Evolutionary conservation across 1,140 invertebrate genomes (phyloP).

Genomic region (Neomicropteryx cornuta): DNA sequence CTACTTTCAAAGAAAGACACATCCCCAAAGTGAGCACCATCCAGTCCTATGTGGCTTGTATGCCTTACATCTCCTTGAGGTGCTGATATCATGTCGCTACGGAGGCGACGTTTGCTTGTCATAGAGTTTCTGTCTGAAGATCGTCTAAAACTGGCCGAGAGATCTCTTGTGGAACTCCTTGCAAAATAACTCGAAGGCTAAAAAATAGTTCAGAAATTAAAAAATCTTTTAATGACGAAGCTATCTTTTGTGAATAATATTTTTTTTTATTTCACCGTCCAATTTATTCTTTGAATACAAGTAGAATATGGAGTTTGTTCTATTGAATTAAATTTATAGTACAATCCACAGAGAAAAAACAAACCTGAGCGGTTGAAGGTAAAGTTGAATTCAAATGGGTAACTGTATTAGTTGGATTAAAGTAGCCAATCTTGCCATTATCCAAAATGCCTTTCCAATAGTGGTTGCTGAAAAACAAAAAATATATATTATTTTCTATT

Average conservation of each 20-base stretch:
- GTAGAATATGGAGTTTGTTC: too few species aligned
- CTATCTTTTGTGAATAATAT: too few species aligned
- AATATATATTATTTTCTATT: too few species aligned
- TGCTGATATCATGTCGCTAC: conserved; percentile 90
- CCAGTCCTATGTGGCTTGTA: conserved; percentile 92
- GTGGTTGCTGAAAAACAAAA: conserved; percentile 20
- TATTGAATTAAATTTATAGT: too few species aligned
- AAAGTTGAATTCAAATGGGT: conserved; percentile 75
- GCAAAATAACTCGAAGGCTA: too few species aligned
- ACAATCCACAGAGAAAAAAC: too few species aligned
- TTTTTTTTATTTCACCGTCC: too few species aligned
- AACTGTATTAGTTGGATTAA: conserved; percentile 83
- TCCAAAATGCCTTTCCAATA: conserved; percentile 80
- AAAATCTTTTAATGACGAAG: conserved; percentile 16
- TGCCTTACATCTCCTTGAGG: conserved; percentile 96
- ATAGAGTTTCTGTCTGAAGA: too few species aligned
- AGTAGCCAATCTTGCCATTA: conserved; percentile 78
- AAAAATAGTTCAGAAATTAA: conserved; percentile 24
- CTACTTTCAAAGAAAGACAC: conserved; percentile 68
- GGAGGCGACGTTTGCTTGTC: conserved; percentile 51
- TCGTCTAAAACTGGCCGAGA: too few species aligned
- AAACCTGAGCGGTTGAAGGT: conserved; percentile 32
- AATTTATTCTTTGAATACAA: too few species aligned
- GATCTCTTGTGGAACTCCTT: too few species aligned
- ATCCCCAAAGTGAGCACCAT: conserved; percentile 94